Evolutionary conservation across 2,113 vertebrate species (phyloP), one percentile per base, ranked within the genome.

Genomic region (human (Homo sapiens)): DNA sequence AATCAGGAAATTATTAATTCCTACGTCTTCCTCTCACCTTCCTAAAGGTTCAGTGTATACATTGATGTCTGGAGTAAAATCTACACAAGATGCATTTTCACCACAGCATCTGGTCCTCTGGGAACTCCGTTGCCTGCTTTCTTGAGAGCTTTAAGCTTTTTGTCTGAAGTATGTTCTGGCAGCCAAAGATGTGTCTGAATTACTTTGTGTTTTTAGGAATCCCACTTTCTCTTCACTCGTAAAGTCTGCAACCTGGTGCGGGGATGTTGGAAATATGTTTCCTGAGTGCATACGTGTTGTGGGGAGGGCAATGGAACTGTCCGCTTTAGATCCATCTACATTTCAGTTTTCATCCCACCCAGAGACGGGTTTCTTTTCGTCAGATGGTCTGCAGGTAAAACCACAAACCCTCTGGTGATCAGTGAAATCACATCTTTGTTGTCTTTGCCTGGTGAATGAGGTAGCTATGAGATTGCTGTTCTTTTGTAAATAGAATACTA

Each of bases 151-250:
- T 87, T 97, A 90, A 89, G 76, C 94, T 98, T 98, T 98, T 93
- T 94, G 96, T 98, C 98, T 98, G 97, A 98, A 97, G 97, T 98
- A 93, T 97, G 96, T 97, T 97, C 98, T 96, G 98, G 96, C 96
- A 98, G 96, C 98, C 97, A 96, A 91, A 98, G 83, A 94, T 97
- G 94, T 93, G 97, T 97, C 96, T 97, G 93, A 94, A 90, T 97
- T 97, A 89, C 89, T 98, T 97, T 98, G 94, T 82, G 96, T 52
- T 16, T 97, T 95, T 95, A 93, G 95, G 91, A 95, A 96, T 96
- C 95, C 75, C 84, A 97, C 97, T 98, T 98, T 98, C 98, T 98
- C 97, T 98, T 98, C 96, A 98, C 98, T 98, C 98, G 98, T 97
- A 98, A 97, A 98, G 98, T 96, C 98, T 96, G 97, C 98, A 98